Evolutionary conservation across 1,140 invertebrate genomes (phyloP).

Genomic region (Mercenaria mercenaria): DNA sequence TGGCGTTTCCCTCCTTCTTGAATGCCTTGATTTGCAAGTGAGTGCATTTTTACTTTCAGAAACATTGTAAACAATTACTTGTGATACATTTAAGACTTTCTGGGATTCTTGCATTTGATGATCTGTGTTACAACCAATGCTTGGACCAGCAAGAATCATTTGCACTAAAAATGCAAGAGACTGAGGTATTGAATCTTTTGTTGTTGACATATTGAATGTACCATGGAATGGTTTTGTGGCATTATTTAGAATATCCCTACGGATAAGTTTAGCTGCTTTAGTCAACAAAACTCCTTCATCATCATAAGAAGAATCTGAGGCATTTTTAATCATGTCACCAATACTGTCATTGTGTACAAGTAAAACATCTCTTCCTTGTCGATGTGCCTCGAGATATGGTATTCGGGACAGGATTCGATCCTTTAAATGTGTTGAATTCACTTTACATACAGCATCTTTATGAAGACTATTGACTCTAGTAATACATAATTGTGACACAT

Average conservation of each 20-base stretch:
- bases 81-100: not conserved
- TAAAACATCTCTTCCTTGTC: not conserved
- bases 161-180: not conserved
- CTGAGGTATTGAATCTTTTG: not conserved
- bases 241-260: not conserved
- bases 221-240: not conserved
- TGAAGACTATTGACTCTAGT: not conserved
- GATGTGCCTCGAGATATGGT: not conserved
- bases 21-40: not conserved
- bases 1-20: slow-evolving; percentile 42
- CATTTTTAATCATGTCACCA: not conserved
- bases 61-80: not conserved
- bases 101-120: not conserved
- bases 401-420: not conserved
- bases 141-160: not conserved
- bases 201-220: not conserved
- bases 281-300: not conserved
- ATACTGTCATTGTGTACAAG: not conserved
- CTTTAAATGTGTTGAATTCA: not conserved
- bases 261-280: not conserved
- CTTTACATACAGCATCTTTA: not conserved
- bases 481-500: not conserved
- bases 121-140: not conserved
- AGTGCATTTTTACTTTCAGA: not conserved
- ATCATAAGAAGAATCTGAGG: not conserved